Evolutionary conservation across 2,797 vertebrate species (phyloP).

Genomic region (Ficedula albicollis): DNA sequence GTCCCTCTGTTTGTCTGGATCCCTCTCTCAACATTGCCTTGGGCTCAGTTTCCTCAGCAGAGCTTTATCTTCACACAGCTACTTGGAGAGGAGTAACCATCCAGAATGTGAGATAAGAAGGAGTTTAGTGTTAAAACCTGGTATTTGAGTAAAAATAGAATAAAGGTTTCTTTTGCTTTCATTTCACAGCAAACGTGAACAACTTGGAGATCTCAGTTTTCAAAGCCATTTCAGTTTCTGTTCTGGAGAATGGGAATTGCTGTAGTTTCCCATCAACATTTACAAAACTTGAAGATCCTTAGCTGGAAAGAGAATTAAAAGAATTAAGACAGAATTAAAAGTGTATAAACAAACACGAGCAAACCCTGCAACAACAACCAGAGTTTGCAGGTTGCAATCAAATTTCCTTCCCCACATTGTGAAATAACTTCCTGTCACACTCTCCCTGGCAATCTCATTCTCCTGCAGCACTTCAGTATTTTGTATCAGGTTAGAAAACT

Average conservation of each 20-base stretch:
- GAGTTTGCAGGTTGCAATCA: neutral
- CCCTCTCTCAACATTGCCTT: neutral
- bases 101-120: neutral
- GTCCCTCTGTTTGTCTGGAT: neutral
- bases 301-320: neutral
- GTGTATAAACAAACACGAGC: neutral
- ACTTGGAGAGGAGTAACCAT: neutral
- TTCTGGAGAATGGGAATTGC: neutral
- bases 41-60: neutral
- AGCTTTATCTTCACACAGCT: neutral
- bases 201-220: neutral
- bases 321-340: neutral
- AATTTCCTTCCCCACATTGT: neutral
- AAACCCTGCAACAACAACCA: neutral
- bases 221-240: conserved; percentile 21
- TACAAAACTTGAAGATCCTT: neutral
- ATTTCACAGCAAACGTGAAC: neutral
- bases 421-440: neutral
- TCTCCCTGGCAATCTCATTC: neutral
- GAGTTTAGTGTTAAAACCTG: neutral
- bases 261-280: conserved; percentile 38
- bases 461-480: neutral
- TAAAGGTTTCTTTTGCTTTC: neutral
- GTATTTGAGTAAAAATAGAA: neutral
- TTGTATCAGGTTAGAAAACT: neutral